Conservation (phyloP, 2,113 vertebrate species). For the Ornithorhynchus anatinus region DNA sequence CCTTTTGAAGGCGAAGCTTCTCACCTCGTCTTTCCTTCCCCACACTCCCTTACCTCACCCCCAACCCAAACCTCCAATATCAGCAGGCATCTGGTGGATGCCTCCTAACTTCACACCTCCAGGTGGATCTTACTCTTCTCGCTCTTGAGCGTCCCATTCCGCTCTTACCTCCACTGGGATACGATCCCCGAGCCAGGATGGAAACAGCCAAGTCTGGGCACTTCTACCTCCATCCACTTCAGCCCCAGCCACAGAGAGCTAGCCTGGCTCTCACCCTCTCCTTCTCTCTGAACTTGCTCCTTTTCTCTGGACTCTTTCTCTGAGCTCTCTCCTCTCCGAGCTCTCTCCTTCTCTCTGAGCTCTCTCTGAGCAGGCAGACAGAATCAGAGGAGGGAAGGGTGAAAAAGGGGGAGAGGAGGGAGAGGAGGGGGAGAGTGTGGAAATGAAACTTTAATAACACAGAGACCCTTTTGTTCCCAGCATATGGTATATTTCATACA, state of each 20-base stretch:
- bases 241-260: background rate
- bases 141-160: too few relatives aligned
- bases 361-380: slow-evolving; percentile 59
- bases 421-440: slow-evolving; percentile 70
- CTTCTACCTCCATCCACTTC: slow-evolving; percentile 8
- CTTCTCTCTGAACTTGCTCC: background rate
- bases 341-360: slow-evolving; percentile 11
- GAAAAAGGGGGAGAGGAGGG: slow-evolving; percentile 66
- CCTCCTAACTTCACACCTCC: too few relatives aligned
- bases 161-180: too few relatives aligned
- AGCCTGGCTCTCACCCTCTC: too few relatives aligned
- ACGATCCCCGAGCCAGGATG: background rate
- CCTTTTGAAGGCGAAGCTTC: too few relatives aligned
- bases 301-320: background rate
- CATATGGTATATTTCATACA: slow-evolving; percentile 85
- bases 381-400: slow-evolving; percentile 65
- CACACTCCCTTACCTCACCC: slow-evolving; percentile 35
- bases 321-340: background rate
- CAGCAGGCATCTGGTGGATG: too few relatives aligned
- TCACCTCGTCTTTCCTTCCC: background rate
- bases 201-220: slow-evolving; percentile 13
- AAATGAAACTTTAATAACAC: slow-evolving; percentile 83
- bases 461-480: slow-evolving; percentile 82
- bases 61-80: too few relatives aligned
- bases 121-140: too few relatives aligned